phyloP scores from a whole-genome alignment of 2,888 invertebrate genomes.

The Stratiomys singularior region DNA sequence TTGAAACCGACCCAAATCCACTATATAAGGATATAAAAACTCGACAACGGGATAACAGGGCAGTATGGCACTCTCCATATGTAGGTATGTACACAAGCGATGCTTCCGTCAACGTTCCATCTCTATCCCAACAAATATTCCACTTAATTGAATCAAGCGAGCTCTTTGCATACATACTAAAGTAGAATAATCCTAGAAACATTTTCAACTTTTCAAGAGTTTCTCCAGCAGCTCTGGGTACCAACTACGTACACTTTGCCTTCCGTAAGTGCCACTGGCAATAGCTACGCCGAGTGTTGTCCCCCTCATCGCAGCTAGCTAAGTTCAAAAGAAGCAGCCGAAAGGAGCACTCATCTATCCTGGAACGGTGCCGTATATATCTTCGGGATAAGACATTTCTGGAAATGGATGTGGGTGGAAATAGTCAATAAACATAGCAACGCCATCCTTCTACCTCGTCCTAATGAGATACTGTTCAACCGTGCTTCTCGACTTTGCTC shows the following conservation, averaged over 20 bases:
- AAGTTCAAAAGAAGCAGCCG: neutral
- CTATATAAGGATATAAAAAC: slow-evolving; percentile 22
- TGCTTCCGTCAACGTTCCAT: slow-evolving; percentile 11
- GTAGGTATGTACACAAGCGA: slow-evolving; percentile 30
- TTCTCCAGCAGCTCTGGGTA: neutral
- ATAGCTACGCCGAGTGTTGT: neutral
- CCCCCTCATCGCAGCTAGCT: neutral
- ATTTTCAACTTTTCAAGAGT: slow-evolving; percentile 41
- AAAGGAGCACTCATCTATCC: neutral
- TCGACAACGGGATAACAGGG: slow-evolving; percentile 17
- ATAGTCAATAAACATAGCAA: neutral
- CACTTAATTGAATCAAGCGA: slow-evolving; percentile 42
- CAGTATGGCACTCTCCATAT: slow-evolving; percentile 25
- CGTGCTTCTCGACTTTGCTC: slow-evolving; percentile 12
- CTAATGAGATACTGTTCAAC: neutral
- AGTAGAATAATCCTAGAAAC: slow-evolving; percentile 32
- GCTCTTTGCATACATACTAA: slow-evolving; percentile 31
- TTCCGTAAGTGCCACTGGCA: slow-evolving; percentile 15
- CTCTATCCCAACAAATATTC: slow-evolving; percentile 23
- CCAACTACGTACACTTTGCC: slow-evolving; percentile 6
- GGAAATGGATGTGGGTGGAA: slow-evolving; percentile 4
- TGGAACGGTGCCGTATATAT: neutral
- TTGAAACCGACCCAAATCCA: slow-evolving; percentile 30
- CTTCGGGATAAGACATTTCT: neutral
- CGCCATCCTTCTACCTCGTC: neutral